Conservation (phyloP, 1,140 invertebrate species). For the Microplitis mediator region DNA sequence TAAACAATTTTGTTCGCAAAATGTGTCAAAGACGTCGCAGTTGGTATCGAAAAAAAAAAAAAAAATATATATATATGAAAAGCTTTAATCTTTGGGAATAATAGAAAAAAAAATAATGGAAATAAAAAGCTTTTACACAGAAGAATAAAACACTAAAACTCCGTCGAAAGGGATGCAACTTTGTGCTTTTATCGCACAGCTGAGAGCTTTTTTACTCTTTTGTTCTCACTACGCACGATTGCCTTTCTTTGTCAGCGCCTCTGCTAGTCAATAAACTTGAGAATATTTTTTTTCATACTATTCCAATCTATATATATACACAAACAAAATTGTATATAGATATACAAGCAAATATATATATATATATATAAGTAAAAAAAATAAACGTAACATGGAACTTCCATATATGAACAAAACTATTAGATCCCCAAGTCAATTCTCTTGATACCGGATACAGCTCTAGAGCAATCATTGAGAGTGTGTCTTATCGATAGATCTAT, state of each 20-base stretch:
- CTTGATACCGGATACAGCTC: no score
- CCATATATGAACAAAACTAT: no score
- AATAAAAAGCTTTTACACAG: no score
- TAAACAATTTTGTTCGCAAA: no score
- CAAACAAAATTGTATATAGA: background rate
- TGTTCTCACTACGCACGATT: constrained; percentile 2
- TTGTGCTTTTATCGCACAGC: constrained; percentile 8
- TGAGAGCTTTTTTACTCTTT: background rate
- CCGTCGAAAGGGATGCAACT: background rate
- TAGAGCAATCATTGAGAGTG: no score
- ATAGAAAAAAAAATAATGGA: background rate
- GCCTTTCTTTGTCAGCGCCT: background rate
- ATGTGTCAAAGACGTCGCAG: no score
- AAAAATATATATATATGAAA: background rate
- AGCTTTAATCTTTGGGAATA: constrained; percentile 12
- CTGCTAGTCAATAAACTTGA: background rate
- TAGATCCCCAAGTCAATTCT: no score
- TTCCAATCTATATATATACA: background rate
- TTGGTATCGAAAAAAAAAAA: background rate
- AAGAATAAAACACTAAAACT: no score
- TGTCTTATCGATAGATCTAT: no score
- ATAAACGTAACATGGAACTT: background rate
- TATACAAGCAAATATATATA: background rate
- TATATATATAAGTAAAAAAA: background rate
- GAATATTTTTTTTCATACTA: background rate